Percentiles rank a stretch among this genome's conserved stretches.
Conservation (phyloP, 1,140 invertebrate genomes). For the Euglossa dilemma region DNA sequence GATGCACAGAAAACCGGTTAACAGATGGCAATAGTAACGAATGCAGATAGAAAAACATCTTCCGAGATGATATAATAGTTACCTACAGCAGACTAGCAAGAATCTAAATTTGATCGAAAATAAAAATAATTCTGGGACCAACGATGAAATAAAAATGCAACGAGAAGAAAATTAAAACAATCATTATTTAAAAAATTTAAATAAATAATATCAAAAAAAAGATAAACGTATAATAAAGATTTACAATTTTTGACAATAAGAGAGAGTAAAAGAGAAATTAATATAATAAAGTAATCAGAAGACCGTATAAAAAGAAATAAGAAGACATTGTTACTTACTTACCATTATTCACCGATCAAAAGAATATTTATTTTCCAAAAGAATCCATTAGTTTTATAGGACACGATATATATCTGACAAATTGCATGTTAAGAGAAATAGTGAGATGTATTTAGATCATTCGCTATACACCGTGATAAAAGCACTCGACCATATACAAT, state of each 20-base stretch:
- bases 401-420: too few relatives aligned
- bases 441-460: not conserved
- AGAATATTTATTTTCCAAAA: not conserved
- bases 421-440: not conserved
- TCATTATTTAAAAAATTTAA: too few relatives aligned
- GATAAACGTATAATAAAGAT: too few relatives aligned
- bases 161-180: too few relatives aligned
- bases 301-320: not conserved
- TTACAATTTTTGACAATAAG: not conserved
- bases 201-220: too few relatives aligned
- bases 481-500: not conserved
- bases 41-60: not conserved
- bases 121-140: too few relatives aligned
- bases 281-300: not conserved
- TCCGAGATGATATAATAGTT: not conserved
- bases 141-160: too few relatives aligned
- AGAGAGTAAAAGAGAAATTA: not conserved
- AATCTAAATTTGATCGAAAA: not conserved
- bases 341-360: not conserved
- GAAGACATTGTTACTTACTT: not conserved
- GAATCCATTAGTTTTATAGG: not conserved
- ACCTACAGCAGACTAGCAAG: too few relatives aligned
- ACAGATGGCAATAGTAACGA: not conserved
- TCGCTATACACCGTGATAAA: not conserved
- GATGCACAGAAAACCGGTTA: not conserved